Base-by-base conservation (phyloP, 2,888 invertebrate genomes). In the Lepidochrysops patricia region DNA sequence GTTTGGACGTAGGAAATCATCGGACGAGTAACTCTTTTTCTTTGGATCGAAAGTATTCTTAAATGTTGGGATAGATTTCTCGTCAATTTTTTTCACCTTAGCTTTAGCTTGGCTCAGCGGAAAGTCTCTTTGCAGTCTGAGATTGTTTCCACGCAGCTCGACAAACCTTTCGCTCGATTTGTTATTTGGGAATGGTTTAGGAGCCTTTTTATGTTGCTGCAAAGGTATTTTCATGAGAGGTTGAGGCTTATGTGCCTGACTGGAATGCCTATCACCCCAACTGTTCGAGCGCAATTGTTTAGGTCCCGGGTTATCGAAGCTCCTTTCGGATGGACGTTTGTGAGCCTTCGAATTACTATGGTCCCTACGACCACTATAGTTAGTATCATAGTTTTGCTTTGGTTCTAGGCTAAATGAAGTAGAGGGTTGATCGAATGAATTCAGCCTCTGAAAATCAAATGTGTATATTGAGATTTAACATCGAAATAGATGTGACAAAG, bases 1-100 rank as follows among this genome's bases (percentile, higher is more conserved):
- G 66, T 78, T 73, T 5, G 75, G 66, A 52, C 66, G 68, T 61
- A 79, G 66, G 63, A 75, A 9, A 4, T 43, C 43, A 4, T 43
- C 19, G 3, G 15, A 9, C 19, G 43, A 9, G 12, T 9, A 43
- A 43, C 7, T 1, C 2, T 43, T 62, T 34, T 62, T 19, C 15
- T 49, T 25, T 12, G 19, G 7, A 3, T 12, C 1, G 23, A 2
- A n/a, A 9, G 12, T 25, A 2, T 25, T 25, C 12, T 54, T 15
- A 4, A 19, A 3, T 12, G 15, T 0, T 15, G 15, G 15, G 13
- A 4, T 4, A 15, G 19, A 2, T 27, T 29, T 54, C 1, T 29
- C 19, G 32, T 12, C 2, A 1, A 1, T 26, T 26, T 50, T 50
- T n/a, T 12, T 13, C 1, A 19, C 15, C 27, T 54, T 12, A 13